Conservation (phyloP, 2,113 vertebrate genomes). For the Epinephelus lanceolatus region DNA sequence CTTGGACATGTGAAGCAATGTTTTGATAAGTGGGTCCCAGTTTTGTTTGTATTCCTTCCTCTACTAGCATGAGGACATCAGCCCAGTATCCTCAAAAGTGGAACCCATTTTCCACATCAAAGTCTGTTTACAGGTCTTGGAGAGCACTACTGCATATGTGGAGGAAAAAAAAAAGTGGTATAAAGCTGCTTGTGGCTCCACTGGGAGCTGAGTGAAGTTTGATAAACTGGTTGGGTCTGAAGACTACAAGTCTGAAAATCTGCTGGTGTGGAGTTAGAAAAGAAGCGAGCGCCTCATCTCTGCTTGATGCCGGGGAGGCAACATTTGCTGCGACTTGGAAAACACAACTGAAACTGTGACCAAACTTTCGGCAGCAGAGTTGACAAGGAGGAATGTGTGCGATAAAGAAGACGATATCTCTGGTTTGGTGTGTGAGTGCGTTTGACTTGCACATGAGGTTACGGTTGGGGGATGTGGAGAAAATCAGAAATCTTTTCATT, state of each 20-base stretch:
- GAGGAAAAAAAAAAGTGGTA: background rate
- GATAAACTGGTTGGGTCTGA: slow-evolving; percentile 8
- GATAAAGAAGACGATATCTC: background rate
- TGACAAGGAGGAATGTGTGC: background rate
- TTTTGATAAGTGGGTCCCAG: background rate
- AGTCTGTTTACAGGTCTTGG: slow-evolving; percentile 38
- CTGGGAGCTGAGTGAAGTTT: slow-evolving; percentile 21
- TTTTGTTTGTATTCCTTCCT: slow-evolving; percentile 16
- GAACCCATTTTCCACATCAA: slow-evolving; percentile 28
- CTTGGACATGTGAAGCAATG: background rate
- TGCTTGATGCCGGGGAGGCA: background rate
- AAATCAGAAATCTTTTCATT: no score
- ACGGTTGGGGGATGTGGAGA: no score
- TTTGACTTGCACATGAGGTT: background rate
- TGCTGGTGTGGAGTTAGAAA: background rate
- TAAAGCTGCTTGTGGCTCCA: slow-evolving; percentile 15
- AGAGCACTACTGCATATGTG: background rate
- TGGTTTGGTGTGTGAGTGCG: background rate
- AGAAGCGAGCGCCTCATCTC: slow-evolving; percentile 8
- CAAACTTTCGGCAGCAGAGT: background rate
- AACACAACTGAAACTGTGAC: background rate
- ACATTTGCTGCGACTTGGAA: background rate
- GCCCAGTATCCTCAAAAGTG: background rate
- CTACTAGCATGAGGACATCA: background rate
- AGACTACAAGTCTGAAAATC: background rate